phyloP scores from a whole-genome alignment of 1,140 invertebrate genomes.

The Cheumatopsyche charites region DNA sequence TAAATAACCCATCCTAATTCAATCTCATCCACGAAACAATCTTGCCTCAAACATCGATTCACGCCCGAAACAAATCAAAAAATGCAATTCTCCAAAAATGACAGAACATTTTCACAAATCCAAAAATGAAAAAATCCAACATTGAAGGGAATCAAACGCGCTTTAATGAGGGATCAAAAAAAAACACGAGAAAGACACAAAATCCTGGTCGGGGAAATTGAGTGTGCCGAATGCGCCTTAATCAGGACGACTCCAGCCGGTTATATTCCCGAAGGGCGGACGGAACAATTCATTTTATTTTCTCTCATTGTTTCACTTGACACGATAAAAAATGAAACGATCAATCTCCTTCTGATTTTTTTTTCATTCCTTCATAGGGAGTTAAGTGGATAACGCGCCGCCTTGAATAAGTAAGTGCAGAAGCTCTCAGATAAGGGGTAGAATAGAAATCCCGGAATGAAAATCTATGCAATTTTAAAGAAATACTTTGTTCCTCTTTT shows the following conservation, averaged over 20 bases:
- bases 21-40: too few relatives aligned
- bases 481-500: slow-evolving; percentile 15
- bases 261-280: slow-evolving; percentile 29
- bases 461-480: slow-evolving; percentile 42
- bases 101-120: too few relatives aligned
- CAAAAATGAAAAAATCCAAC: too few relatives aligned
- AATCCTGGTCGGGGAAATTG: neutral
- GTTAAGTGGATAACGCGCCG: slow-evolving; percentile 46
- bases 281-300: slow-evolving; percentile 48
- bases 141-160: too few relatives aligned
- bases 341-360: slow-evolving; percentile 48
- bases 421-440: slow-evolving; percentile 40
- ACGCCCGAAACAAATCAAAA: too few relatives aligned
- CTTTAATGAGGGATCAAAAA: too few relatives aligned
- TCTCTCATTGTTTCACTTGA: slow-evolving; percentile 48
- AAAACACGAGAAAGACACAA: too few relatives aligned
- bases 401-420: slow-evolving; percentile 41
- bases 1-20: too few relatives aligned
- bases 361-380: slow-evolving; percentile 46
- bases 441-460: slow-evolving; percentile 32
- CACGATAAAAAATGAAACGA: slow-evolving; percentile 48
- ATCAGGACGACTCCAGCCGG: slow-evolving; percentile 41
- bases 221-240: slow-evolving; percentile 39
- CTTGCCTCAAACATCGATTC: too few relatives aligned
- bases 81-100: too few relatives aligned